phyloP scores from a whole-genome alignment of 2,113 vertebrate genomes.

The Anguilla japonica region DNA sequence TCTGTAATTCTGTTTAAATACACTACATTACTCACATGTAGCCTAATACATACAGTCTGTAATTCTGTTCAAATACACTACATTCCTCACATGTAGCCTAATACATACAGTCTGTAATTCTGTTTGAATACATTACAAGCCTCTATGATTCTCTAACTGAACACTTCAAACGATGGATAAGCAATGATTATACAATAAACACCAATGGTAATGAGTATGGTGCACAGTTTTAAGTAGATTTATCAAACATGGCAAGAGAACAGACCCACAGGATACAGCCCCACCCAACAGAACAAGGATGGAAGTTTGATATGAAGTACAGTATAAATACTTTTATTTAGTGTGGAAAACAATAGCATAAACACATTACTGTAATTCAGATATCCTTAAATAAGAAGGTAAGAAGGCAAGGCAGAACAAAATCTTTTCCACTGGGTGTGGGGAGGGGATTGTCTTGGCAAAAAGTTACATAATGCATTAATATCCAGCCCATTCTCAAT shows the following conservation, averaged over 20 bases:
- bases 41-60: not conserved
- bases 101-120: not conserved
- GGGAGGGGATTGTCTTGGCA: constrained; percentile 18
- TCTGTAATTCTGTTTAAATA: not conserved
- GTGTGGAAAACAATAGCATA: not conserved
- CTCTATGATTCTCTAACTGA: not conserved
- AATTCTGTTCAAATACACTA: not conserved
- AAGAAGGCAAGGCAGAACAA: not conserved
- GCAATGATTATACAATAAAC: too few species aligned
- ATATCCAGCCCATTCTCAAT: constrained; percentile 39
- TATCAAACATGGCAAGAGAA: not conserved
- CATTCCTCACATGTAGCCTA: not conserved
- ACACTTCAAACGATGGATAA: too few species aligned
- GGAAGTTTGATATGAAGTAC: not conserved
- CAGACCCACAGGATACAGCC: not conserved
- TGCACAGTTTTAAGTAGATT: not conserved
- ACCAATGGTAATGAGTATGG: too few species aligned
- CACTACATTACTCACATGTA: not conserved
- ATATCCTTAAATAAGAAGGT: constrained; percentile 6
- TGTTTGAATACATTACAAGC: not conserved
- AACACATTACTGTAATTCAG: not conserved
- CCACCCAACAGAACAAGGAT: not conserved
- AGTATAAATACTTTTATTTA: constrained; percentile 5
- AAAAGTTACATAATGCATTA: constrained; percentile 21
- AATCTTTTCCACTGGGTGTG: not conserved